A percentile compares a stretch with the other conserved stretches of the same genome.
phyloP scores from a whole-genome alignment of 2,113 vertebrate genomes.

The Syngnathus typhle region DNA sequence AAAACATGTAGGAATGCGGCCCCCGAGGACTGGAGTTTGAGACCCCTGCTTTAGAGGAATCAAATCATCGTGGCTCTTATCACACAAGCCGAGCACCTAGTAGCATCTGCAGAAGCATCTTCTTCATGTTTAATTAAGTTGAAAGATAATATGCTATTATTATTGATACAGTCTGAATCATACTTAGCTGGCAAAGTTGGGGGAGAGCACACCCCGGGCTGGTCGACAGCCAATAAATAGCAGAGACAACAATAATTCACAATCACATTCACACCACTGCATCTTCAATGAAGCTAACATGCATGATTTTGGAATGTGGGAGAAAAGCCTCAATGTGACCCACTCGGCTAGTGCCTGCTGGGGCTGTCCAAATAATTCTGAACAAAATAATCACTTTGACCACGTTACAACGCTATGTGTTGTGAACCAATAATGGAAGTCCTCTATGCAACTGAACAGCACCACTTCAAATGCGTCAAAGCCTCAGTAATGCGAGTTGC shows the following conservation, averaged over 20 bases:
- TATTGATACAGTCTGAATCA: neutral
- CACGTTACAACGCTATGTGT: slow-evolving; percentile 4
- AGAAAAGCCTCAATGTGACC: neutral
- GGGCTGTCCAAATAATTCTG: neutral
- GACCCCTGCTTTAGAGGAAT: neutral
- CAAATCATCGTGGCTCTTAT: neutral
- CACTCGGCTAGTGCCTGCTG: neutral
- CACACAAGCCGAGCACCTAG: neutral
- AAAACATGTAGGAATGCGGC: too few relatives aligned
- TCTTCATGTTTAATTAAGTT: neutral
- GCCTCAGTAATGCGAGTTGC: slow-evolving; percentile 43
- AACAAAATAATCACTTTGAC: slow-evolving; percentile 9
- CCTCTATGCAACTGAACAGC: neutral
- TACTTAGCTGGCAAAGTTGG: neutral
- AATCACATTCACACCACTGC: neutral
- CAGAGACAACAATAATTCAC: neutral
- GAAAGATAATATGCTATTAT: neutral
- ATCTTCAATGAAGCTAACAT: neutral
- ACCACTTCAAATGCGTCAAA: slow-evolving; percentile 36
- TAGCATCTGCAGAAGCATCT: neutral
- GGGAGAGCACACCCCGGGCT: too few relatives aligned
- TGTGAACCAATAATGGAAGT: slow-evolving; percentile 20
- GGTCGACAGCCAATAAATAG: neutral
- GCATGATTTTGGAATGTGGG: neutral
- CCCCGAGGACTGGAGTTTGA: too few relatives aligned